These are phyloP conservation scores for Rhabdornis inornatus DNA, from an alignment of 2,113 vertebrate species.

Conservation along the genomic window DNA sequence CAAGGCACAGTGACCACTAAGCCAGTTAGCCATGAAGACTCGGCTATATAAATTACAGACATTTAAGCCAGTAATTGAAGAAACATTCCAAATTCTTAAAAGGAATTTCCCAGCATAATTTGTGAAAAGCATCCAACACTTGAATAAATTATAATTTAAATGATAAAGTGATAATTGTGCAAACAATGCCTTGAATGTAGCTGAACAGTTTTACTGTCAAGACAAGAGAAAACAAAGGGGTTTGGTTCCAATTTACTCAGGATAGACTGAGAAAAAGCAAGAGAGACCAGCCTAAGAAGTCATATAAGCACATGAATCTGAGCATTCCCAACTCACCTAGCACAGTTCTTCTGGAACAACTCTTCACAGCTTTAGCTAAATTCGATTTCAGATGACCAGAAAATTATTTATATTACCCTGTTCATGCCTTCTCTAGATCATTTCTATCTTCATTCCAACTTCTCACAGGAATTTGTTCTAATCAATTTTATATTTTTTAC, in stretches of 20 bases:
- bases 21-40: neutral
- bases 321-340: neutral
- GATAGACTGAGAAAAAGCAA: neutral
- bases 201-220: neutral
- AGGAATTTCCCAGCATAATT: neutral
- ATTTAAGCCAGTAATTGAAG: neutral
- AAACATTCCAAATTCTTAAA: neutral
- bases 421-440: neutral
- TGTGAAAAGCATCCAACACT: neutral
- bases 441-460: neutral
- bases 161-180: neutral
- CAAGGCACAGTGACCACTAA: neutral
- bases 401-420: neutral
- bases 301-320: neutral
- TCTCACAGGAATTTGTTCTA: neutral
- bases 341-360: neutral
- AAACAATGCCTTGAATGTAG: neutral
- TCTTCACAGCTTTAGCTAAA: neutral
- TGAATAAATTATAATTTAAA: neutral
- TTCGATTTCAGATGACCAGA: neutral
- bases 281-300: neutral
- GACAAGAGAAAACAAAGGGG: neutral
- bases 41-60: neutral
- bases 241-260: neutral
- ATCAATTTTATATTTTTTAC: neutral